Conservation (phyloP, 1,140 invertebrate genomes). For the Campodea augens region DNA sequence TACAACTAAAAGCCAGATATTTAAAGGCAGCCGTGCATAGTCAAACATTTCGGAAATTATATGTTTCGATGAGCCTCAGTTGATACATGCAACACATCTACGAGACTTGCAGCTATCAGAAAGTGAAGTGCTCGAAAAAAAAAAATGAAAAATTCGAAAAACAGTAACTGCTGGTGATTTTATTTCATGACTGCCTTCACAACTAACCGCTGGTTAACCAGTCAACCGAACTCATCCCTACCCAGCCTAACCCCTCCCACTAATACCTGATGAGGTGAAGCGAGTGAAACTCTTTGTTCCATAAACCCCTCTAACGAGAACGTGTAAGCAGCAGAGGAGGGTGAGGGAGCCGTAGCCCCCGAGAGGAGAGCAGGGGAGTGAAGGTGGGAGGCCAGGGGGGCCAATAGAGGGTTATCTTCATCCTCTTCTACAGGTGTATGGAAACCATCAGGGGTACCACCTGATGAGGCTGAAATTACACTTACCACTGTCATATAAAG, state of each 20-base stretch:
- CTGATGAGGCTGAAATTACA: neutral
- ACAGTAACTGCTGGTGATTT: constrained; percentile 8
- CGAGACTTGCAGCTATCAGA: no score
- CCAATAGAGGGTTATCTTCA: neutral
- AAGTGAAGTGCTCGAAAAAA: no score
- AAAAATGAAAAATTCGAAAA: constrained; percentile 9
- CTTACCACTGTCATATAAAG: no score
- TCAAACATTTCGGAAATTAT: no score
- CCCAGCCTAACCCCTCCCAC: constrained; percentile 1
- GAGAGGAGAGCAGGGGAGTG: constrained; percentile 9
- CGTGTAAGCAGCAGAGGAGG: constrained; percentile 63
- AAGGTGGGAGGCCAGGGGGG: neutral
- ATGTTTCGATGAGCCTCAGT: no score
- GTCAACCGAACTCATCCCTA: no score
- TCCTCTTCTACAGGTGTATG: constrained; percentile 8
- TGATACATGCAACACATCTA: no score
- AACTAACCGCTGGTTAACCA: no score
- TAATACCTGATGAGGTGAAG: constrained; percentile 37
- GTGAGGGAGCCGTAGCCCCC: constrained; percentile 37
- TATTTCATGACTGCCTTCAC: constrained; percentile 4
- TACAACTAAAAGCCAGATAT: no score
- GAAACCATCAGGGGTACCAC: neutral
- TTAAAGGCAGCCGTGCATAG: no score
- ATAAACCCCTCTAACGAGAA: constrained; percentile 66
- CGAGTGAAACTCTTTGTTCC: constrained; percentile 54